These are phyloP conservation scores for Boleophthalmus pectinirostris DNA, from an alignment of 2,113 vertebrate genomes.

Conservation along the genomic window DNA sequence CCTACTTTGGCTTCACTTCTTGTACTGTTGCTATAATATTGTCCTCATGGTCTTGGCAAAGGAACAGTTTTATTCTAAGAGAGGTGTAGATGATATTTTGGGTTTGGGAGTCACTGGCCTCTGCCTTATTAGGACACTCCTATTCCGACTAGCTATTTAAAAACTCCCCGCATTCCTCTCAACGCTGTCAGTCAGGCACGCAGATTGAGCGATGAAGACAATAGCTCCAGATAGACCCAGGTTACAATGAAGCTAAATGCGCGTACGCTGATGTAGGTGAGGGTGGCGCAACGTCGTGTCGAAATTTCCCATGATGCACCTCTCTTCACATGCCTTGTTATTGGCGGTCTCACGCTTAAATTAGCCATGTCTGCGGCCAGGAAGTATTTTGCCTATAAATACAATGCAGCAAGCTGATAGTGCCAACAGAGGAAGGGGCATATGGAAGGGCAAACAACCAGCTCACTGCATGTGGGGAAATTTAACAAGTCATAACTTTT, in stretches of 20 bases:
- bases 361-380: conserved; percentile 41
- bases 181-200: conserved; percentile 45
- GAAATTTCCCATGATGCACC: conserved; percentile 17
- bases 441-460: not conserved
- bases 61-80: conserved; percentile 62
- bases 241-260: conserved; percentile 4
- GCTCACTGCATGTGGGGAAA: not conserved
- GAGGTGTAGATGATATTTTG: conserved; percentile 72
- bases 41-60: conserved; percentile 19
- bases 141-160: conserved; percentile 76
- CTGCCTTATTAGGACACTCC: conserved; percentile 76
- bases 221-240: not conserved
- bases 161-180: conserved; percentile 74
- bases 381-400: conserved; percentile 60
- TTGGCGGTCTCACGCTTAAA: conserved; percentile 46
- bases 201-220: conserved; percentile 10
- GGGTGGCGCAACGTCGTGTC: not conserved
- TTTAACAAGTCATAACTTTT: too few species aligned
- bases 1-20: conserved; percentile 1
- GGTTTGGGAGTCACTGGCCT: conserved; percentile 54
- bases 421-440: conserved; percentile 17
- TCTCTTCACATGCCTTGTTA: conserved; percentile 11
- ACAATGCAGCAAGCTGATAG: conserved; percentile 44
- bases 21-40: conserved; percentile 11
- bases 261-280: not conserved